Percentiles rank a stretch among this genome's conserved stretches.
Conservation (phyloP, 2,113 vertebrate species). For the Sebastes fasciatus region DNA sequence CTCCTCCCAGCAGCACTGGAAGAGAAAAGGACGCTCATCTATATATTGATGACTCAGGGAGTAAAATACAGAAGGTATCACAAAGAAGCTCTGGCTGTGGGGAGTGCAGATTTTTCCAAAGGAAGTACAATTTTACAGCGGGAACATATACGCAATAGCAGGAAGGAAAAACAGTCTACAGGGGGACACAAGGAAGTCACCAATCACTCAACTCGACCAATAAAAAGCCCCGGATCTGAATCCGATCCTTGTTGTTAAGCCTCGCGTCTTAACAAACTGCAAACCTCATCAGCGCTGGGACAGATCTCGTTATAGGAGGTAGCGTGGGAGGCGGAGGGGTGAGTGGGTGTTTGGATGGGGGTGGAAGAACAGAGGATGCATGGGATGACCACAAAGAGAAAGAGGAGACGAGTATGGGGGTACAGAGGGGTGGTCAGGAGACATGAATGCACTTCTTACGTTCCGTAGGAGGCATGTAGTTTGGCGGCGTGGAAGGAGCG, state of each 20-base stretch:
- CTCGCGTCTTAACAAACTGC: conserved; percentile 74
- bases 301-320: conserved; percentile 42
- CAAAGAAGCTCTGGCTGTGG: conserved; percentile 44
- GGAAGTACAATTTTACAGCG: conserved; percentile 45
- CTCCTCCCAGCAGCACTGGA: conserved; percentile 64
- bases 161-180: conserved; percentile 49
- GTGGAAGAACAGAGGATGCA: conserved; percentile 49
- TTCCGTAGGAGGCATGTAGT: conserved; percentile 68
- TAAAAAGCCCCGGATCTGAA: conserved; percentile 55
- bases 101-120: conserved; percentile 32
- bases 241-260: conserved; percentile 74
- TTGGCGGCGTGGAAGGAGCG: conserved; percentile 70
- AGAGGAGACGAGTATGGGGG: conserved; percentile 23
- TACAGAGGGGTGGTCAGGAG: conserved; percentile 19
- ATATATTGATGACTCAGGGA: conserved; percentile 55
- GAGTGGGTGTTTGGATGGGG: conserved; percentile 31
- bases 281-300: conserved; percentile 65
- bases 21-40: conserved; percentile 54
- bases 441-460: conserved; percentile 76
- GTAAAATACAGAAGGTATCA: conserved; percentile 48
- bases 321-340: conserved; percentile 35
- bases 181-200: conserved; percentile 52
- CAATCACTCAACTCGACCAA: conserved; percentile 60
- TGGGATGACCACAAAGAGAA: conserved; percentile 50
- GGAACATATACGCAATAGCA: conserved; percentile 56